A percentile compares a stretch with the other conserved stretches of the same genome.
Conservation (phyloP, 2,888 invertebrate species). For the Perizoma flavofasciatum region DNA sequence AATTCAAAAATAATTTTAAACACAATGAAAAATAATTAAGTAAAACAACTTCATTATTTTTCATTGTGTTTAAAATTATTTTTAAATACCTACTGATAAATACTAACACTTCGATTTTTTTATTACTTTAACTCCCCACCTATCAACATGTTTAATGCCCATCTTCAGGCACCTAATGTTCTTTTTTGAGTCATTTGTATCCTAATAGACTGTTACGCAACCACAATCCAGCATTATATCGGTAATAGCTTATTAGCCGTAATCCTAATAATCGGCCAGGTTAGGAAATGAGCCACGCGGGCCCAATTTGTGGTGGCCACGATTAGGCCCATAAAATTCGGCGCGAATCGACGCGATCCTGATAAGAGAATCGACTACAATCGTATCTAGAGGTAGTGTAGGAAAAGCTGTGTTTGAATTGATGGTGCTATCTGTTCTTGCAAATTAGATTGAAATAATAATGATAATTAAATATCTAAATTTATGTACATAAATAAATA, state of each 20-base stretch:
- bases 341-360: conserved; percentile 74
- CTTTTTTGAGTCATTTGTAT: conserved; percentile 1
- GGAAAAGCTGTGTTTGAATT: conserved; percentile 24
- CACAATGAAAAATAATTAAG: too few relatives aligned
- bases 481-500: too few relatives aligned
- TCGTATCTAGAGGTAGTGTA: conserved; percentile 21
- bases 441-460: too few relatives aligned
- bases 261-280: conserved; percentile 81
- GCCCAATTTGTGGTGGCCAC: conserved; percentile 75
- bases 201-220: conserved; percentile 22
- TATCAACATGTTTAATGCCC: background rate
- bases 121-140: too few relatives aligned
- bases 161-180: background rate
- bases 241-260: conserved; percentile 81
- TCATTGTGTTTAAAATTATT: too few relatives aligned
- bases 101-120: too few relatives aligned
- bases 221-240: conserved; percentile 54
- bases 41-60: too few relatives aligned
- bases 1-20: too few relatives aligned
- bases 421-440: conserved; percentile 29
- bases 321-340: conserved; percentile 81
- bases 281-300: conserved; percentile 78
- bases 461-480: too few relatives aligned
- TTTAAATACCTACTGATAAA: too few relatives aligned
- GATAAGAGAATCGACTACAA: conserved; percentile 74